phyloP scores from a whole-genome alignment of 2,888 invertebrate genomes.

The Diachrysia chrysitis region DNA sequence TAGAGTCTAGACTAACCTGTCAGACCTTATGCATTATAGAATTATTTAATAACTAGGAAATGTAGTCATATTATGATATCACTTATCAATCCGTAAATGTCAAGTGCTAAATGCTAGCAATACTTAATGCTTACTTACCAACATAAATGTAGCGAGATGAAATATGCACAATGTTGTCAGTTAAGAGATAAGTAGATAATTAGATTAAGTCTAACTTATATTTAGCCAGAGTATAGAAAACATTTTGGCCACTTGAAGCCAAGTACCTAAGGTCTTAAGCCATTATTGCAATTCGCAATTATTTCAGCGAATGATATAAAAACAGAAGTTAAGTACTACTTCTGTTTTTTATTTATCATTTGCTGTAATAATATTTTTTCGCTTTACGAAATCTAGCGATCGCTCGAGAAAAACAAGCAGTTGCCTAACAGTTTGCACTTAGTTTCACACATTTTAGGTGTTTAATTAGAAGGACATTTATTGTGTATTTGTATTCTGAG shows the following conservation, averaged over 20 bases:
- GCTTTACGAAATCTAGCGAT: constrained; percentile 39
- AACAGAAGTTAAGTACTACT: too few relatives aligned
- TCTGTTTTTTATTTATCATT: too few relatives aligned
- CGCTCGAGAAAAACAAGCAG: constrained; percentile 40
- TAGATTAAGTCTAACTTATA: too few relatives aligned
- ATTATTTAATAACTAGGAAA: constrained; percentile 43
- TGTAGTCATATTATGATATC: constrained; percentile 6
- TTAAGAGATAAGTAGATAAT: too few relatives aligned
- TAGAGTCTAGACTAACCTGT: constrained; percentile 32
- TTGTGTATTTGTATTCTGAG: constrained; percentile 11
- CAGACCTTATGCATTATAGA: constrained; percentile 18
- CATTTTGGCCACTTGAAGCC: too few relatives aligned
- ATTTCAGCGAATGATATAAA: too few relatives aligned
- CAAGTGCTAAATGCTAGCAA: constrained; percentile 3
- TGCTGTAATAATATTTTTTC: constrained; percentile 34
- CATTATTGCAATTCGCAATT: too few relatives aligned
- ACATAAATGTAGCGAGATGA: not conserved
- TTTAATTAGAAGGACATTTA: constrained; percentile 25
- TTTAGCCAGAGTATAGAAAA: too few relatives aligned
- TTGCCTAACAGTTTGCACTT: constrained; percentile 39
- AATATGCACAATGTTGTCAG: too few relatives aligned
- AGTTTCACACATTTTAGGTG: constrained; percentile 41
- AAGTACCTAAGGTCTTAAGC: too few relatives aligned
- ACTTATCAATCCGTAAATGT: constrained; percentile 4
- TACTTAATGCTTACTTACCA: not conserved